Evolutionary conservation across 2,888 invertebrate genomes (phyloP), one percentile per base, ranked within the genome.

Genomic region (Cosmorhoe ocellata): DNA sequence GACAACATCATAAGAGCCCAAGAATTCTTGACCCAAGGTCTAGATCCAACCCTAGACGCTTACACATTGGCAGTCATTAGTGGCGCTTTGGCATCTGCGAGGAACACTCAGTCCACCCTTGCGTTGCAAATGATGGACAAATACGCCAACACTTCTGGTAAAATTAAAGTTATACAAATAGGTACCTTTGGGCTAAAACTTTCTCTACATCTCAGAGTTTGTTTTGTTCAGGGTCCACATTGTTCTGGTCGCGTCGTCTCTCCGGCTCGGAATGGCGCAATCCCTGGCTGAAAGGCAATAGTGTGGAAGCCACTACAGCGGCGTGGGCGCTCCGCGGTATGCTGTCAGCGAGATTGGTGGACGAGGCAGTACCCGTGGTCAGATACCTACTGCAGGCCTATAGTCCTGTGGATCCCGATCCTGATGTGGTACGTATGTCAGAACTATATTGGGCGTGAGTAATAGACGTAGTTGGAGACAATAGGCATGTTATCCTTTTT

Each of bases 301-400:
- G 79, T 43, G 53, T 85, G 27, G 85, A 83, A 63, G 88, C 98
- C 3, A 96, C 97, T 79, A 96, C 97, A 64, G 98, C 98, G 0
- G 94, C 98, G 0, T 99, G 98, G 80, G 95, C 94, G 0, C 84
- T 99, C 47, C 88, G 97, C 46, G 93, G 96, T 0, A 93, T 93
- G 73, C 69, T 93, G 9, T 90, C 74, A 1, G 73, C 79, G 14
- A 71, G 80, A 12, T 73, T 81, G 10, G 38, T 76, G 3, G 83
- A 85, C 12, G 79, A 83, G 28, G 79, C 86, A 9, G 67, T 81
- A 36, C 84, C 87, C 1, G 84, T 84, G 2, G 84, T 81, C n/a
- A 69, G 79, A 9, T 83, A 77, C 59, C 69, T 90, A 32, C 67
- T 90, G 51, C 77, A 79, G 9, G 72, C 80, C 62, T 73, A 77